Conservation (phyloP, 2,113 vertebrate species). For the Callorhinus ursinus region DNA sequence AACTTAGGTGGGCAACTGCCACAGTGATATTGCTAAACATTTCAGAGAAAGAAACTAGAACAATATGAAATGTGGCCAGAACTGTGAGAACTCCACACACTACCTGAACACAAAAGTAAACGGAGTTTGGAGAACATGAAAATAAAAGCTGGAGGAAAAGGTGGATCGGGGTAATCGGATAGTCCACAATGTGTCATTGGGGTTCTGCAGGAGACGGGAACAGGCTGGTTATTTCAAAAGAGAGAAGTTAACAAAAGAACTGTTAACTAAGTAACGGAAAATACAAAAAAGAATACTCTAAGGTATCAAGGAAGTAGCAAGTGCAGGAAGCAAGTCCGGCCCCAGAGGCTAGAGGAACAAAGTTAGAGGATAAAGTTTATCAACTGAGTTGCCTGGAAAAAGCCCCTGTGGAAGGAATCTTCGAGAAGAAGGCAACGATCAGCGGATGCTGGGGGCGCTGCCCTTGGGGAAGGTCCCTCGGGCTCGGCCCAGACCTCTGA, state of each 20-base stretch:
- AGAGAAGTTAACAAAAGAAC: background rate
- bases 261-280: background rate
- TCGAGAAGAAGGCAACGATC: background rate
- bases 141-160: background rate
- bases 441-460: no score
- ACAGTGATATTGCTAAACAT: background rate
- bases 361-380: background rate
- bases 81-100: background rate
- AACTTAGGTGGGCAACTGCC: background rate
- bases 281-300: background rate
- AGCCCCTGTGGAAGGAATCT: background rate
- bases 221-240: background rate
- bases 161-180: background rate
- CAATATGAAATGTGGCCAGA: background rate
- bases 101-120: background rate
- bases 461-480: background rate
- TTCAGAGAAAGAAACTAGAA: constrained; percentile 17
- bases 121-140: background rate
- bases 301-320: background rate
- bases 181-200: background rate
- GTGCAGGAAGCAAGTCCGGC: background rate
- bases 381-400: background rate
- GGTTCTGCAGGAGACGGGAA: background rate
- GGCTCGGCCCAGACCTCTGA: background rate
- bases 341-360: background rate